phyloP scores from a whole-genome alignment of 2,797 vertebrate species.

The Sebastes wilsoni region DNA sequence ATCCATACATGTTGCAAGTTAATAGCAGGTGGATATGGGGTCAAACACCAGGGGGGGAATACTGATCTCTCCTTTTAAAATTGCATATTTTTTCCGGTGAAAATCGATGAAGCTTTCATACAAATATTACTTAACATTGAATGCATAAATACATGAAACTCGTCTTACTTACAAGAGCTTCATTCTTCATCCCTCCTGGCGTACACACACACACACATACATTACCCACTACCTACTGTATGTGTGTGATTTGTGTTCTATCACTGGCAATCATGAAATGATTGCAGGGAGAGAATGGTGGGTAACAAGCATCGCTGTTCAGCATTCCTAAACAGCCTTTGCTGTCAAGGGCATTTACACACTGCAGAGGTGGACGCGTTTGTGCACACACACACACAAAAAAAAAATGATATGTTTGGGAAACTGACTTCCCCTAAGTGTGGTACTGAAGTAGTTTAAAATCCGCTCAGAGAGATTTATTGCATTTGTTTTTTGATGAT shows the following conservation, averaged over 20 bases:
- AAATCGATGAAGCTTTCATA: neutral
- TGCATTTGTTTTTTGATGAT: constrained; percentile 16
- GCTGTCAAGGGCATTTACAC: constrained; percentile 66
- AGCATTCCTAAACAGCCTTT: constrained; percentile 57
- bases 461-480: constrained; percentile 12
- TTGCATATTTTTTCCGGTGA: neutral
- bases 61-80: neutral
- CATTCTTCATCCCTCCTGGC: neutral
- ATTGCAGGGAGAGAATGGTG: constrained; percentile 67
- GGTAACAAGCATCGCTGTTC: constrained; percentile 61
- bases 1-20: neutral
- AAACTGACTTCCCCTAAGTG: constrained; percentile 12
- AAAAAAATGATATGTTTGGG: constrained; percentile 7
- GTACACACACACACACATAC: neutral
- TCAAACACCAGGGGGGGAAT: neutral
- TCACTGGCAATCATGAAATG: constrained; percentile 70
- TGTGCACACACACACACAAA: neutral
- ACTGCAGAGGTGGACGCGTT: constrained; percentile 12
- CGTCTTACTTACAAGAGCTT: neutral
- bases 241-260: constrained; percentile 50
- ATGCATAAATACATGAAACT: neutral
- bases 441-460: constrained; percentile 9
- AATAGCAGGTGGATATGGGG: neutral
- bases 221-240: constrained; percentile 9
- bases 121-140: neutral